Conservation (phyloP, 2,113 vertebrate species). For the Scophthalmus maximus region DNA sequence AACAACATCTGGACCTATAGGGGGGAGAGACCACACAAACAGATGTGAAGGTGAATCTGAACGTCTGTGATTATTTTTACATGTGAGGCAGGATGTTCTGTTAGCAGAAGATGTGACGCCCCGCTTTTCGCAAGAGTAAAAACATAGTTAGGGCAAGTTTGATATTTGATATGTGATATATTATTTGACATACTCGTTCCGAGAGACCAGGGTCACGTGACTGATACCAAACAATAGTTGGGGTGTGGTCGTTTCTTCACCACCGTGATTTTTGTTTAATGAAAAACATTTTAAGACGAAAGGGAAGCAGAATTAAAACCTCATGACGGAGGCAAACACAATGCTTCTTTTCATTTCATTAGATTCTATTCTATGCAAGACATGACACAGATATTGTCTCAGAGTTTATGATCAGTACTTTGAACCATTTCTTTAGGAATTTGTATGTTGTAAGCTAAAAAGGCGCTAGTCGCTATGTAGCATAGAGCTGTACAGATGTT, state of each 20-base stretch:
- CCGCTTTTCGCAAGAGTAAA: background rate
- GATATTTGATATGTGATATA: no score
- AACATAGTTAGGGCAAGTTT: background rate
- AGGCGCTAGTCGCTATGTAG: no score
- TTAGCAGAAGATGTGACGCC: background rate
- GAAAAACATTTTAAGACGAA: background rate
- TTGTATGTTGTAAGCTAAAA: no score
- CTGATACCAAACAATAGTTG: no score
- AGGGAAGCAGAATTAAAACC: background rate
- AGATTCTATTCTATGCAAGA: background rate
- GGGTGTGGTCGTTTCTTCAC: no score
- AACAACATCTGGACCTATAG: conserved; percentile 86
- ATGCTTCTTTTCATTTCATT: background rate
- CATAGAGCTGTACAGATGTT: no score
- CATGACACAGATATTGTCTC: background rate
- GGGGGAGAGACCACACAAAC: conserved; percentile 56
- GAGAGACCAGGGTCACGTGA: no score
- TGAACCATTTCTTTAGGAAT: no score
- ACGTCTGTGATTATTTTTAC: conserved; percentile 13
- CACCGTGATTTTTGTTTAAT: background rate
- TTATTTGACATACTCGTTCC: no score
- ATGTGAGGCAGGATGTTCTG: background rate
- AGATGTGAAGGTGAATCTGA: conserved; percentile 26
- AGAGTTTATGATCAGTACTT: no score
- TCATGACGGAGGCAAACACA: background rate